A percentile compares a stretch with the other conserved stretches of the same genome.
phyloP scores from a whole-genome alignment of 2,797 vertebrate genomes.

The Sylvilagus floridanus region DNA sequence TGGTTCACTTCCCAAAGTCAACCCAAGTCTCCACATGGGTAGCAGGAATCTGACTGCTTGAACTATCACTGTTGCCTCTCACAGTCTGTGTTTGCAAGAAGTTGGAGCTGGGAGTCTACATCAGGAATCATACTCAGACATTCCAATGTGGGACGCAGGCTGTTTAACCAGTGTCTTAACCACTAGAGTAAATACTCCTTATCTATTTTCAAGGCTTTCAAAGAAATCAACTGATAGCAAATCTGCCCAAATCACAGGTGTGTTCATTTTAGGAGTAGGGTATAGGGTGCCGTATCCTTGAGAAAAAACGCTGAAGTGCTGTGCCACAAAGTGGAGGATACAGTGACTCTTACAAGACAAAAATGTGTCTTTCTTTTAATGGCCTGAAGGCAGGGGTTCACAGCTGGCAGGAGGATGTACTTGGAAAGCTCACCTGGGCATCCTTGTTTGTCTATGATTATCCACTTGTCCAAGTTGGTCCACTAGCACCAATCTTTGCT shows the following conservation, averaged over 20 bases:
- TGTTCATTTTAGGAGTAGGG: background rate
- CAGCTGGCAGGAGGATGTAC: background rate
- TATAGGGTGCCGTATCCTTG: background rate
- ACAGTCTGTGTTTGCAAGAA: no score
- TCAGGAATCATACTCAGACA: no score
- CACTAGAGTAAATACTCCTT: background rate
- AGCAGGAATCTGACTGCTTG: no score
- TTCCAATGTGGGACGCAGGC: no score
- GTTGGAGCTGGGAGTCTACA: no score
- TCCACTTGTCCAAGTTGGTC: background rate
- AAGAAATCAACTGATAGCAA: background rate
- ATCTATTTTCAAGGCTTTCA: background rate
- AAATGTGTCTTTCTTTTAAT: background rate
- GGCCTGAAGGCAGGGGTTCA: background rate
- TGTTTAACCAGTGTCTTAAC: no score
- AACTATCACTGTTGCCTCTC: no score
- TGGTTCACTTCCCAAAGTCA: no score
- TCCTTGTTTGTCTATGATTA: background rate
- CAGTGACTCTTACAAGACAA: background rate
- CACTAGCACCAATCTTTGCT: background rate
- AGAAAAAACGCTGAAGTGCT: background rate
- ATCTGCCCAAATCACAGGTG: background rate
- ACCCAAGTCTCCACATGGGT: no score
- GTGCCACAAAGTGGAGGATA: background rate
- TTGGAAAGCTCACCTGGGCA: background rate